A percentile compares a stretch with the other conserved stretches of the same genome.
Evolutionary conservation across 92 coral and sea anemone genomes (phyloP).

Genomic region (Hydrozoanthus gracilis): DNA sequence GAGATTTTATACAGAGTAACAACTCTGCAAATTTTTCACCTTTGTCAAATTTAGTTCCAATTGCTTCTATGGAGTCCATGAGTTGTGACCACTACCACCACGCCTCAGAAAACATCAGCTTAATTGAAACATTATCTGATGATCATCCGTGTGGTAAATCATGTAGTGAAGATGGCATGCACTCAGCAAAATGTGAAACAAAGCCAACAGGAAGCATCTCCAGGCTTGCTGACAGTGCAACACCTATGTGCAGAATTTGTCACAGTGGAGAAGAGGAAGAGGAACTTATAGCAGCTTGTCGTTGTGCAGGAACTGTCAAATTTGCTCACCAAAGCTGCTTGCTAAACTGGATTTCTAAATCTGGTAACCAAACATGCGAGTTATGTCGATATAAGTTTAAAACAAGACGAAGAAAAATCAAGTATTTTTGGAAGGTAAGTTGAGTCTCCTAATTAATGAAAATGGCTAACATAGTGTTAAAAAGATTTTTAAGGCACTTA

Average conservation of each 20-base stretch:
- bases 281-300: slow-evolving; percentile 84
- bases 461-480: too few species aligned
- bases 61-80: slow-evolving; percentile 38
- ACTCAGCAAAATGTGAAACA: not conserved
- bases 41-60: slow-evolving; percentile 21
- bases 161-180: not conserved
- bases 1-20: not conserved
- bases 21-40: not conserved
- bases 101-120: not conserved
- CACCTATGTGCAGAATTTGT: slow-evolving; percentile 92
- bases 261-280: slow-evolving; percentile 89
- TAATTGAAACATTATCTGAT: slow-evolving; percentile 11
- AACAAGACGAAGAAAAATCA: slow-evolving; percentile 81
- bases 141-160: not conserved
- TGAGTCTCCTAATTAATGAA: too few species aligned
- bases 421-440: slow-evolving; percentile 92
- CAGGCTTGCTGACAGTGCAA: slow-evolving; percentile 65
- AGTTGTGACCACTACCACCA: not conserved
- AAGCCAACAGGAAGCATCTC: slow-evolving; percentile 42
- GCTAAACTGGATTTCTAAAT: slow-evolving; percentile 92
- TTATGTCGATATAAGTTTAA: slow-evolving; percentile 90
- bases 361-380: slow-evolving; percentile 92
- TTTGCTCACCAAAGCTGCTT: slow-evolving; percentile 93
- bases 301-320: slow-evolving; percentile 94
- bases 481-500: too few species aligned